These are phyloP conservation scores for Drosophila yakuba DNA, from an alignment of 1,140 invertebrate genomes.

Conservation along the genomic window DNA sequence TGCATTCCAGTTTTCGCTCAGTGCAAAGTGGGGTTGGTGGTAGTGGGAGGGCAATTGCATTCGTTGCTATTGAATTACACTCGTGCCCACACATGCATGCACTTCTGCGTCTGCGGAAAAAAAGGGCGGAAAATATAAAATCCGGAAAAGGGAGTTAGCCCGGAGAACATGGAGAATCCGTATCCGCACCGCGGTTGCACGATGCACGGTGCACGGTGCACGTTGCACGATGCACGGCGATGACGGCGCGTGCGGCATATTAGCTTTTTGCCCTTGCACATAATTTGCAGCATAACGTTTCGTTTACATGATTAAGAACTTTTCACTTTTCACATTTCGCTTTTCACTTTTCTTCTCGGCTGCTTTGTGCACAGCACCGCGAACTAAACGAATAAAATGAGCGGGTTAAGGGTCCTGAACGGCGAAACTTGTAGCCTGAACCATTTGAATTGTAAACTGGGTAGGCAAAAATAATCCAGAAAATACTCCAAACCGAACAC, in stretches of 20 bases:
- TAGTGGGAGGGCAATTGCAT: conserved; percentile 4
- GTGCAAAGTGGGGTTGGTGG: neutral
- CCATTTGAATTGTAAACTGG: conserved; percentile 33
- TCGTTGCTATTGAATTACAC: conserved; percentile 26
- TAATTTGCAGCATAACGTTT: conserved; percentile 54
- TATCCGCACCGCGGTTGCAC: too few species aligned
- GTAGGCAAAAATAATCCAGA: neutral
- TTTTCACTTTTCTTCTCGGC: neutral
- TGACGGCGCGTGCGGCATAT: conserved; percentile 40
- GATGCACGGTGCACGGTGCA: neutral
- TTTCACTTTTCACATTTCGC: conserved; percentile 12
- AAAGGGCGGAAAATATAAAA: neutral
- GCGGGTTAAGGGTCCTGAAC: neutral
- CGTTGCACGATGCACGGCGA: neutral
- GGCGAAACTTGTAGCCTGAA: conserved; percentile 25
- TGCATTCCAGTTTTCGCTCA: neutral
- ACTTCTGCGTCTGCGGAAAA: neutral
- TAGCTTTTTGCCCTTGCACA: conserved; percentile 41
- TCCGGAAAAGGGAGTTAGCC: neutral
- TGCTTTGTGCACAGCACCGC: neutral
- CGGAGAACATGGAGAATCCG: neutral
- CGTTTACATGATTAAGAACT: conserved; percentile 53
- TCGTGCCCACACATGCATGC: neutral
- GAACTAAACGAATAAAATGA: neutral
- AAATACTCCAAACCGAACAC: too few species aligned